Conservation (phyloP, 2,888 invertebrate genomes). For the Himalopsyche anomala region DNA sequence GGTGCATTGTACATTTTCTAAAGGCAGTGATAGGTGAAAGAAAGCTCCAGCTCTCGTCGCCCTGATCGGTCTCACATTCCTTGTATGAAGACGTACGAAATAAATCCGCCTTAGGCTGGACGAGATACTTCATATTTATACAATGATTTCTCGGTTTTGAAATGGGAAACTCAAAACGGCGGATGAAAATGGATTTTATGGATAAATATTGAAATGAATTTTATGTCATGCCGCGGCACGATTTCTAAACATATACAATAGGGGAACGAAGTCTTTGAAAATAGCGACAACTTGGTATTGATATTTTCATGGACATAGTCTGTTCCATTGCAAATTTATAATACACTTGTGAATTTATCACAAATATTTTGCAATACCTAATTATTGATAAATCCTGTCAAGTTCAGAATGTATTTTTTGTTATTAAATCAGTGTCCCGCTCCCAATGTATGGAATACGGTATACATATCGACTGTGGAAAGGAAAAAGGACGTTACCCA, state of each 20-base stretch:
- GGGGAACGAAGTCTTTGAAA: background rate
- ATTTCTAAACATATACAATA: background rate
- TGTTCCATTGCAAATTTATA: background rate
- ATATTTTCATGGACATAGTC: background rate
- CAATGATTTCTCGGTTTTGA: constrained; percentile 20
- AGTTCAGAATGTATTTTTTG: too few relatives aligned
- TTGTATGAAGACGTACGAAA: constrained; percentile 21
- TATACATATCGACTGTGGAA: too few relatives aligned
- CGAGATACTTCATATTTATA: constrained; percentile 5
- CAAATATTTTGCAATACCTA: too few relatives aligned
- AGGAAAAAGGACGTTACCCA: too few relatives aligned
- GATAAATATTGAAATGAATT: constrained; percentile 32
- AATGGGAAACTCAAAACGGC: constrained; percentile 5
- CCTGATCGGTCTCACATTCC: background rate
- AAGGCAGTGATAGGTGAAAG: too few relatives aligned
- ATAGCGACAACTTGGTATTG: background rate
- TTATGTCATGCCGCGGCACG: constrained; percentile 34
- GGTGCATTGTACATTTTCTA: too few relatives aligned
- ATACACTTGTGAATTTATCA: too few relatives aligned
- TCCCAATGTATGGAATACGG: too few relatives aligned
- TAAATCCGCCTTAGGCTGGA: background rate
- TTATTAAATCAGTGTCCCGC: too few relatives aligned
- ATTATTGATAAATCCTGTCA: too few relatives aligned
- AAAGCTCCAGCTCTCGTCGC: background rate
- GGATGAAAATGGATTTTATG: constrained; percentile 29